Percentiles rank a stretch among this genome's conserved stretches.
phyloP scores from a whole-genome alignment of 2,888 invertebrate species.

The Falcaria lacertinaria region DNA sequence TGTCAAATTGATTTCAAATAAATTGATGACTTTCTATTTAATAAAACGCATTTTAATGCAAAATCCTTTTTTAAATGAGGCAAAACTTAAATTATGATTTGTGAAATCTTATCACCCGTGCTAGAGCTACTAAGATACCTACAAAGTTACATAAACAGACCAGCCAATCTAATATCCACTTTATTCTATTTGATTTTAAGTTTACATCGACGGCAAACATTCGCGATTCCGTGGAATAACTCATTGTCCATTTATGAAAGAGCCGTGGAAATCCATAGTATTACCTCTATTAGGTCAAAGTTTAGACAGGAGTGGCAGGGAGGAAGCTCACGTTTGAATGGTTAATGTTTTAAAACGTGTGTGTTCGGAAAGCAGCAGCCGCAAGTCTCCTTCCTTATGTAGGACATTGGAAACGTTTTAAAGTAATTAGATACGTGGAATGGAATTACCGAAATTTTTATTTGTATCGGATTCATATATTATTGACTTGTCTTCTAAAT shows the following conservation, averaged over 20 bases:
- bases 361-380: conserved; percentile 40
- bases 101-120: background rate
- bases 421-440: background rate
- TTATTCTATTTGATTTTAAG: conserved; percentile 7
- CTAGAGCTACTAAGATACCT: background rate
- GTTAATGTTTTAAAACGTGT: conserved; percentile 34
- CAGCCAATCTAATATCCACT: conserved; percentile 22
- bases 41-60: no score
- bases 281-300: conserved; percentile 22
- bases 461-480: background rate
- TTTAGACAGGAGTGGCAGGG: conserved; percentile 18
- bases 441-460: no score
- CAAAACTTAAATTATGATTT: no score
- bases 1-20: no score
- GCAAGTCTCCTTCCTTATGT: conserved; percentile 17
- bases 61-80: no score
- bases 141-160: background rate
- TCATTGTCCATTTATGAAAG: conserved; percentile 51
- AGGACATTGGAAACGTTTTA: background rate
- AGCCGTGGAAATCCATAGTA: conserved; percentile 47
- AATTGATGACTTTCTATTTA: no score
- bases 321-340: conserved; percentile 28
- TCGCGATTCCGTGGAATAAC: conserved; percentile 13
- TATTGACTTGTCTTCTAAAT: background rate
- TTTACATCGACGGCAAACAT: background rate